phyloP scores from a whole-genome alignment of 2,797 vertebrate genomes.

The Tadarida brasiliensis region DNA sequence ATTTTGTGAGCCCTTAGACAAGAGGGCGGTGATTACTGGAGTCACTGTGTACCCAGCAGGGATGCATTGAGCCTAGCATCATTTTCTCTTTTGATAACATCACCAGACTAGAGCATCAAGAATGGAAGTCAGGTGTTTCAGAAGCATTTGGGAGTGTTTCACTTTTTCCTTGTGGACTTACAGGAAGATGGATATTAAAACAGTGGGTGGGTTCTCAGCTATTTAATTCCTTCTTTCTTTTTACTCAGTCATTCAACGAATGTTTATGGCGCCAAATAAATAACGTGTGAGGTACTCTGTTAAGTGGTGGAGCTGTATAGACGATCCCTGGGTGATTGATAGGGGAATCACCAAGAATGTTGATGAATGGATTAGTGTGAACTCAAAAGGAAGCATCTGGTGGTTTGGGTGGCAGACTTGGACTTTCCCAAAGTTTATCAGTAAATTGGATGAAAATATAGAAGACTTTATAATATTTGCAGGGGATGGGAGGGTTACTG shows the following conservation, averaged over 20 bases:
- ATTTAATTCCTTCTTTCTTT: background rate
- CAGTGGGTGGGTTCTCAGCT: background rate
- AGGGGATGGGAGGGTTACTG: background rate
- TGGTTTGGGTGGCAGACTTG: background rate
- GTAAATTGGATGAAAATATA: background rate
- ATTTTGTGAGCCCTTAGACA: constrained; percentile 8
- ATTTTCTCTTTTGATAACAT: constrained; percentile 62
- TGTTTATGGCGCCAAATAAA: background rate
- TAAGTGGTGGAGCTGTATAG: background rate
- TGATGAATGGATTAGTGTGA: background rate
- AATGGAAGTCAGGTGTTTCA: background rate
- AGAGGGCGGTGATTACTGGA: background rate
- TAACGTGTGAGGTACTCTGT: background rate
- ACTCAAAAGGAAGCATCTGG: background rate
- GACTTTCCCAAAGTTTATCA: background rate
- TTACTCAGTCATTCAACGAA: background rate
- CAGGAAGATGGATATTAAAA: constrained; percentile 35
- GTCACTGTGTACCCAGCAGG: background rate
- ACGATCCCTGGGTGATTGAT: background rate
- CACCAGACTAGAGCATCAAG: constrained; percentile 42
- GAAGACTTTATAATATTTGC: constrained; percentile 48
- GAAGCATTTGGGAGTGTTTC: constrained; percentile 37
- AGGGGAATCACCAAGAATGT: background rate
- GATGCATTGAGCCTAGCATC: background rate
- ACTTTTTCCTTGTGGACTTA: constrained; percentile 46